Evolutionary conservation across 2,888 invertebrate genomes (phyloP), one percentile per base, ranked within the genome.

Genomic region (Ectemnius lituratus): DNA sequence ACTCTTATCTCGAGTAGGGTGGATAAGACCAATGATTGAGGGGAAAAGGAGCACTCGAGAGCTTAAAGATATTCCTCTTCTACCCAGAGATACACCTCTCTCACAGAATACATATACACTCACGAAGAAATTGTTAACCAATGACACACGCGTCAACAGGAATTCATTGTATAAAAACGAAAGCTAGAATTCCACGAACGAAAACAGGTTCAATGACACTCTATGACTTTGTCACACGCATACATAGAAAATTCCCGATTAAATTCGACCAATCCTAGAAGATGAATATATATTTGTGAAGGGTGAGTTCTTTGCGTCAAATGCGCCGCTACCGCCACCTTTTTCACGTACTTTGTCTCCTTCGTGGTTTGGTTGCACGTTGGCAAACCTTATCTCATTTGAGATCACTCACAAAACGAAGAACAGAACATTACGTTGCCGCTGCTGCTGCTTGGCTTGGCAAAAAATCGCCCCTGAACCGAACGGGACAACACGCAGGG

Each of bases 11-110:
- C 68, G 67, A 76, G 84, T 78, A 82, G 76, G 69, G 64, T 76
- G 81, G 88, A 88, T 88, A 88, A 87, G 85, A 81, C 81, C 83
- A 85, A 87, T 88, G 84, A 83, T 85, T 78, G 84, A 85, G 79
- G 83, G 83, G 83, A 68, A 78, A 83, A 82, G 82, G 76, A 79
- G 76, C 83, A 81, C 83, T 83, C 81, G 81, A 82, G 81, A 82
- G 81, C 58, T 67, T 45, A 27, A 52, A 65, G 62, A 61, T 57
- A 45, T 28, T 14, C 23, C 28, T 23, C 23, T 23, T 0, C 23
- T 2, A 20, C 23, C 2, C 23, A 23, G 23, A 23, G 2, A 23
- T 3, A 23, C 23, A 23, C 23, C 23, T 23, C 23, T 23, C 23
- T 2, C 23, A 2, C 20, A 20, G 20, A 20, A 20, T 20, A 20